Evolutionary conservation across 1,140 invertebrate species (phyloP).

Genomic region (Agraylea sexmaculata): DNA sequence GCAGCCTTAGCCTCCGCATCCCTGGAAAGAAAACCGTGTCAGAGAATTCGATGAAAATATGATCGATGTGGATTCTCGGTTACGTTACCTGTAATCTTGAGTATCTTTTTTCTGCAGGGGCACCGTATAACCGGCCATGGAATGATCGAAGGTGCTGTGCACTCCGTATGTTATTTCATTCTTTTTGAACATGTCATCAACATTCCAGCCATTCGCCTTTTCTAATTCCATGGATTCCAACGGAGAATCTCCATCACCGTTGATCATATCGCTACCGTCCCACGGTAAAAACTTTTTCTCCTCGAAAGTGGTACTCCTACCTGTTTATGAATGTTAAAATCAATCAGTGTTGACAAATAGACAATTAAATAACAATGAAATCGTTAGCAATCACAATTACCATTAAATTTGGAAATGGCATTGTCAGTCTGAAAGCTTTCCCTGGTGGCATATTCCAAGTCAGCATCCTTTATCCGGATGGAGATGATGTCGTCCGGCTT

Average conservation of each 20-base stretch:
- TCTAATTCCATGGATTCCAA: slow-evolving; percentile 52
- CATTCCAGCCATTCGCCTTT: slow-evolving; percentile 84
- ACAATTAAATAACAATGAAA: not conserved
- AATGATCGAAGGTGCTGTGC: slow-evolving; percentile 76
- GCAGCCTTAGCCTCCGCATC: slow-evolving; percentile 73
- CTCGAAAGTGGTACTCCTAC: slow-evolving; percentile 40
- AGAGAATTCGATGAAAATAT: not conserved
- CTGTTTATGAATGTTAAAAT: no score
- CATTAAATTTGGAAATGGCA: slow-evolving; percentile 54
- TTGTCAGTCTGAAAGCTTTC: slow-evolving; percentile 78
- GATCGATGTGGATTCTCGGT: not conserved
- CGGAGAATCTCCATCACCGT: slow-evolving; percentile 43
- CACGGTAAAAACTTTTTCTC: slow-evolving; percentile 83
- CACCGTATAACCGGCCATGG: slow-evolving; percentile 76
- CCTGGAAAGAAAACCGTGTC: slow-evolving; percentile 27
- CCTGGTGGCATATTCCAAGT: slow-evolving; percentile 76
- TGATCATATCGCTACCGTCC: slow-evolving; percentile 55
- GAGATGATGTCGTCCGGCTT: slow-evolving; percentile 69
- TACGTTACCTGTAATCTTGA: slow-evolving; percentile 60
- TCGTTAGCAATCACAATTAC: slow-evolving; percentile 25
- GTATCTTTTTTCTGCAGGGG: slow-evolving; percentile 72
- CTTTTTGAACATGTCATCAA: slow-evolving; percentile 86
- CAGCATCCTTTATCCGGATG: slow-evolving; percentile 67
- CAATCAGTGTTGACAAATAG: not conserved
- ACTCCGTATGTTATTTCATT: slow-evolving; percentile 87